Percentiles rank a stretch among this genome's conserved stretches.
Conservation (phyloP, 1,140 invertebrate genomes). For the Pseudomyrmex concolor region DNA sequence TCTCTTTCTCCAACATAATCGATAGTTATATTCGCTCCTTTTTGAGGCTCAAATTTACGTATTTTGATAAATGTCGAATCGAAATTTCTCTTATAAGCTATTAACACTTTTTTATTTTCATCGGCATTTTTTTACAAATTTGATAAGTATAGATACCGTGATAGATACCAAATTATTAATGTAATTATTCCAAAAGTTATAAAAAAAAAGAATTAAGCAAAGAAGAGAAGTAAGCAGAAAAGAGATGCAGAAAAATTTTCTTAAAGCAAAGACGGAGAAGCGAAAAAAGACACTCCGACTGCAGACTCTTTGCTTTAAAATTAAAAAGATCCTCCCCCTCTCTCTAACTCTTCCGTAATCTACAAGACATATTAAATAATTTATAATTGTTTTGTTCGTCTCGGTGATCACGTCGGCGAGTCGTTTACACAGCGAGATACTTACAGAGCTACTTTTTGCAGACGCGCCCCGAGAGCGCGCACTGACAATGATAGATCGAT, state of each 20-base stretch:
- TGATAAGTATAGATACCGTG: neutral
- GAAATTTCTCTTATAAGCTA: too few relatives aligned
- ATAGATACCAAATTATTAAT: constrained; percentile 62
- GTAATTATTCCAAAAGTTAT: constrained; percentile 57
- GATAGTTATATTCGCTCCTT: neutral
- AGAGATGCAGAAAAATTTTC: constrained; percentile 19
- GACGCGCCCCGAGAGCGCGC: constrained; percentile 31
- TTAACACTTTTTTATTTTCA: too few relatives aligned
- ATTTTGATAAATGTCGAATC: neutral
- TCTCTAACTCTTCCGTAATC: neutral
- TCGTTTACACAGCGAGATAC: constrained; percentile 74
- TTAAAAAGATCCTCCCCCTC: constrained; percentile 68
- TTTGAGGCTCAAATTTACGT: neutral
- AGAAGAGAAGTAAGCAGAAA: constrained; percentile 10
- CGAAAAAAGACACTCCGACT: constrained; percentile 71
- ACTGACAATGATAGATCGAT: constrained; percentile 80
- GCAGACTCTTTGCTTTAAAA: constrained; percentile 76
- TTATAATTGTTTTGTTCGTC: constrained; percentile 81
- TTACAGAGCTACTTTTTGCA: constrained; percentile 71
- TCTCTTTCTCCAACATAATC: neutral
- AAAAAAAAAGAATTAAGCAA: constrained; percentile 51
- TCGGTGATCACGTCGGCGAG: constrained; percentile 71
- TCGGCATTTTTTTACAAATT: neutral
- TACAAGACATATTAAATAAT: constrained; percentile 81
- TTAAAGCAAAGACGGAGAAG: constrained; percentile 14